Evolutionary conservation across 2,797 vertebrate genomes (phyloP).

Genomic region (Mormyrus hasselquistii): DNA sequence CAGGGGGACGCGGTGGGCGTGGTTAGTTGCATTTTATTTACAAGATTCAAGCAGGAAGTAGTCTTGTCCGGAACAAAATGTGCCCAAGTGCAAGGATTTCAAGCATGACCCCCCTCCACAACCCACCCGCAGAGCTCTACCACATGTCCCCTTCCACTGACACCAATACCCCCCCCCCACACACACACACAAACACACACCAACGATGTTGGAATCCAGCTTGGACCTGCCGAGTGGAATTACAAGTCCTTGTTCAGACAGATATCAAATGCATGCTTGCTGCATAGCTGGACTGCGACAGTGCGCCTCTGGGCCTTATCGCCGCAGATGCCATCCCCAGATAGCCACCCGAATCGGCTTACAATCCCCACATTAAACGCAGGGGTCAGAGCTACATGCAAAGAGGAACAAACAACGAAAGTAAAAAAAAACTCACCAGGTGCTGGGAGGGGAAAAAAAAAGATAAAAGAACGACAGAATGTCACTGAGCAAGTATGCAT

Average conservation of each 20-base stretch:
- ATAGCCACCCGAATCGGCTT: conserved; percentile 19
- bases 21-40: conserved; percentile 26
- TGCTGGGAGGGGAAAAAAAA: background rate
- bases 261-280: conserved; percentile 27
- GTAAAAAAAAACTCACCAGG: background rate
- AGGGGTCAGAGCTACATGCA: conserved; percentile 14
- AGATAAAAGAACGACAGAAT: background rate
- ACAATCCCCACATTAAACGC: conserved; percentile 14
- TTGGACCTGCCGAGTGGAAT: conserved; percentile 24
- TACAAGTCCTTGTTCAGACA: conserved; percentile 24
- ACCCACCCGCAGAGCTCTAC: conserved; percentile 30
- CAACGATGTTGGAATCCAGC: background rate
- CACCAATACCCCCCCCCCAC: conserved; percentile 33
- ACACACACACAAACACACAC: conserved; percentile 11
- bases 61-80: conserved; percentile 53
- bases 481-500: background rate
- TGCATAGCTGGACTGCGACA: conserved; percentile 23
- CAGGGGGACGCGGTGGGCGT: background rate
- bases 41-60: conserved; percentile 47
- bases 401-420: conserved; percentile 5
- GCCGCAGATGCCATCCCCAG: conserved; percentile 19
- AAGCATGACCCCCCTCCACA: conserved; percentile 45
- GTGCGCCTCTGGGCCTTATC: conserved; percentile 17
- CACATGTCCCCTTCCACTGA: conserved; percentile 43
- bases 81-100: conserved; percentile 39